Conservation (phyloP, 1,140 invertebrate species). For the Patella vulgata region DNA sequence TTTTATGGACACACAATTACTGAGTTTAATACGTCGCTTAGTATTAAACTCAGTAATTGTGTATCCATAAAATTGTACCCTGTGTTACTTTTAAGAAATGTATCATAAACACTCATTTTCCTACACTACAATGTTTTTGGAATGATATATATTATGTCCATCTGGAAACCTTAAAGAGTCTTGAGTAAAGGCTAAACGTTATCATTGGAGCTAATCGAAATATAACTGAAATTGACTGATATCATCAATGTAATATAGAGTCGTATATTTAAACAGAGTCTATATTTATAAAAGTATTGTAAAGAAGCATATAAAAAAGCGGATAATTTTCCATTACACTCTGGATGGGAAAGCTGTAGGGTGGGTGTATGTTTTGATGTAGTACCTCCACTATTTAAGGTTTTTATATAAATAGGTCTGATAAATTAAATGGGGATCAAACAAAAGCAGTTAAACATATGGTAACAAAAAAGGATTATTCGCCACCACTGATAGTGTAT, state of each 20-base stretch:
- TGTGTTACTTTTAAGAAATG: too few relatives aligned
- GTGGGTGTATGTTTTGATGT: not conserved
- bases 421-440: conserved; percentile 54
- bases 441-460: conserved; percentile 54
- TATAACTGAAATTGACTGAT: not conserved
- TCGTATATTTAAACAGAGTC: too few relatives aligned
- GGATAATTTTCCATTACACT: not conserved
- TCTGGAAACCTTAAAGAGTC: too few relatives aligned
- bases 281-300: too few relatives aligned
- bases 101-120: not conserved
- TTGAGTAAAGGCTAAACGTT: too few relatives aligned
- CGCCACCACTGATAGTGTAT: conserved; percentile 82
- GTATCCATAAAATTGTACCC: too few relatives aligned
- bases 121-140: not conserved
- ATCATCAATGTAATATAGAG: not conserved
- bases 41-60: too few relatives aligned
- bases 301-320: not conserved
- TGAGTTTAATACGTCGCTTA: not conserved
- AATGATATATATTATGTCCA: not conserved
- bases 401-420: conserved; percentile 36
- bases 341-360: not conserved
- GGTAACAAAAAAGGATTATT: conserved; percentile 49
- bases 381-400: not conserved
- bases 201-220: too few relatives aligned
- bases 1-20: not conserved